These are phyloP conservation scores for Cephus spinipes DNA, from an alignment of 2,888 invertebrate species.

Conservation along the genomic window DNA sequence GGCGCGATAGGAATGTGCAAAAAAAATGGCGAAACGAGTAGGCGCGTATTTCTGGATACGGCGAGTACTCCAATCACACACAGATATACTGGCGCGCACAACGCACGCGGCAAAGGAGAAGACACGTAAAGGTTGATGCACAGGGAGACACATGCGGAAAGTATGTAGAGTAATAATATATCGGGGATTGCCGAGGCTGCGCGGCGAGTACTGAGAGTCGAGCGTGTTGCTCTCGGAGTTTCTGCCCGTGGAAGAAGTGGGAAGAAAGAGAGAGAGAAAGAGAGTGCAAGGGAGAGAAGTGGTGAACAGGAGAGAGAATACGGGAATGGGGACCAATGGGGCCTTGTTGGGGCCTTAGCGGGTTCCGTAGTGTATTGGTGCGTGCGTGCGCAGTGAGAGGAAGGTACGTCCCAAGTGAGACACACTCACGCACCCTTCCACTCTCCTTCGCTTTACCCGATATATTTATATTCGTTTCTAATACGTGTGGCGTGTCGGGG, in stretches of 20 bases:
- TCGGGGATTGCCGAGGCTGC: conserved; percentile 51
- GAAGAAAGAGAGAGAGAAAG: conserved; percentile 20
- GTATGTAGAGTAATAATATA: not conserved
- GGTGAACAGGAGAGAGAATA: not conserved
- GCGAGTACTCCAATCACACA: not conserved
- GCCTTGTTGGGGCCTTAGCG: not conserved
- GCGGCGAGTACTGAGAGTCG: conserved; percentile 56
- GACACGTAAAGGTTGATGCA: conserved; percentile 20
- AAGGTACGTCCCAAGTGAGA: not conserved
- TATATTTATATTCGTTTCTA: conserved; percentile 62
- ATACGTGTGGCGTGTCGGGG: conserved; percentile 51
- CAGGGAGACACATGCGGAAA: conserved; percentile 8
- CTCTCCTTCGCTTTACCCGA: conserved; percentile 36
- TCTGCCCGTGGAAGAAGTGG: conserved; percentile 30
- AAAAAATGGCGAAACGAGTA: not conserved
- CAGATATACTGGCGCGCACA: not conserved
- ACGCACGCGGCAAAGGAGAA: not conserved
- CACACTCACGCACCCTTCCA: conserved; percentile 15
- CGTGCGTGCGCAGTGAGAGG: not conserved
- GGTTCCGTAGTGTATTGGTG: not conserved
- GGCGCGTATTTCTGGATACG: not conserved
- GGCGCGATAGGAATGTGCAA: not conserved
- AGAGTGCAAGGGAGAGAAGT: conserved; percentile 23
- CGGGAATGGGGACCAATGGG: not conserved
- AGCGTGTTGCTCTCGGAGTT: conserved; percentile 34